Conservation (phyloP, 2,797 vertebrate genomes). For the Urosaurus nigricauda region DNA sequence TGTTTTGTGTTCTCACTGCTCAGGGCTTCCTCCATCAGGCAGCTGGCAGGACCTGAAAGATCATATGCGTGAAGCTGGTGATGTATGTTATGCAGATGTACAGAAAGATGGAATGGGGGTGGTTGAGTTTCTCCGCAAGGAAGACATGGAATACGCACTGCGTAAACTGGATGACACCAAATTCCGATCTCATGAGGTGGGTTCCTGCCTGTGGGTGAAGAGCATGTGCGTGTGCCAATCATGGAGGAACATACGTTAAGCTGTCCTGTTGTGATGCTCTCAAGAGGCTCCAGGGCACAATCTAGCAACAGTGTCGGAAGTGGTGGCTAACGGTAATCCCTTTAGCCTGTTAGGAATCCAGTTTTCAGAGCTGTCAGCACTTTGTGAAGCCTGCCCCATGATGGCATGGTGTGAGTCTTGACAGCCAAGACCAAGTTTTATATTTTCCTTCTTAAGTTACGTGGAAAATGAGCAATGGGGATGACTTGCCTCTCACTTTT, state of each 20-base stretch:
- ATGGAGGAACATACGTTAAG: conserved; percentile 3
- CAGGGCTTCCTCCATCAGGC: conserved; percentile 87
- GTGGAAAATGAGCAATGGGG: conserved; percentile 7
- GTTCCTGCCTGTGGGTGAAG: conserved; percentile 55
- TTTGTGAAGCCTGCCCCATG: conserved; percentile 22
- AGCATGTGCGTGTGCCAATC: conserved; percentile 14
- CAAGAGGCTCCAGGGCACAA: background rate
- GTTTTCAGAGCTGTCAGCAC: background rate
- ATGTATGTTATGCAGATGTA: conserved; percentile 89
- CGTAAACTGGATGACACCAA: conserved; percentile 88
- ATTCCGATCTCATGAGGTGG: conserved; percentile 88
- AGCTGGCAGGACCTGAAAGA: conserved; percentile 95
- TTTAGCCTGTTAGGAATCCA: conserved; percentile 14
- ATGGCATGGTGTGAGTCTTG: conserved; percentile 9
- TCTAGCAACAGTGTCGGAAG: conserved; percentile 23
- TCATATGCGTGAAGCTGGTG: conserved; percentile 89
- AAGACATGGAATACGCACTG: conserved; percentile 90
- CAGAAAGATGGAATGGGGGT: conserved; percentile 89
- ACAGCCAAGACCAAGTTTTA: background rate
- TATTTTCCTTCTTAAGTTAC: conserved; percentile 9
- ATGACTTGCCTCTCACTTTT: conserved; percentile 13
- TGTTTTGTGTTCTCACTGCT: conserved; percentile 63
- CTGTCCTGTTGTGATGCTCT: conserved; percentile 3
- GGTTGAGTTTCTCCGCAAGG: conserved; percentile 89
- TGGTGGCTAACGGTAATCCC: background rate